Conservation (phyloP, 2,113 vertebrate genomes). For the Sitta europaea region DNA sequence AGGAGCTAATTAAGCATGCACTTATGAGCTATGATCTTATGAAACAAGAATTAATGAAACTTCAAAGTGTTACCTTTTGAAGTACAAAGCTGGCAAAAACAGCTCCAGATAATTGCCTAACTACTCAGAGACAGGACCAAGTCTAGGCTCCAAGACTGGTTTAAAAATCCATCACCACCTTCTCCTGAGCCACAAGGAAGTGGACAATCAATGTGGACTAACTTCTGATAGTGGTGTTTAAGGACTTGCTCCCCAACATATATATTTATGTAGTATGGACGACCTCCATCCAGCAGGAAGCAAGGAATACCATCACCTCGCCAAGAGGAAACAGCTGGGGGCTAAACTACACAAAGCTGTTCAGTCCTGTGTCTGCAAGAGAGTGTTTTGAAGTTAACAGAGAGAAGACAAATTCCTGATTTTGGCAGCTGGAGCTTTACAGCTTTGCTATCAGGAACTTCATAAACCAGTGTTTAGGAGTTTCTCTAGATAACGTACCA, state of each 20-base stretch:
- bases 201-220: neutral
- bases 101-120: neutral
- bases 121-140: neutral
- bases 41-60: slow-evolving; percentile 47
- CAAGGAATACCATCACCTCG: neutral
- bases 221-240: neutral
- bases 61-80: slow-evolving; percentile 42
- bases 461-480: neutral
- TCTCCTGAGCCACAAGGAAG: neutral
- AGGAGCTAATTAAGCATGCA: slow-evolving; percentile 32
- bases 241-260: neutral
- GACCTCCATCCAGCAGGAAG: slow-evolving; percentile 16
- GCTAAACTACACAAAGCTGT: slow-evolving; percentile 37
- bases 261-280: neutral
- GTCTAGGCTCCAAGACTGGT: neutral
- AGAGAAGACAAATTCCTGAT: slow-evolving; percentile 37
- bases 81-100: slow-evolving; percentile 16
- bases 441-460: slow-evolving; percentile 1
- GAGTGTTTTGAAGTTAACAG: slow-evolving; percentile 29
- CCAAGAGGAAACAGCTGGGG: slow-evolving; percentile 50
- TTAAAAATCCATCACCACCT: neutral
- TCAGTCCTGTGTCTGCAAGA: slow-evolving; percentile 19
- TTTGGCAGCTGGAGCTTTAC: slow-evolving; percentile 7
- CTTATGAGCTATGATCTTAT: slow-evolving; percentile 37
- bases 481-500: slow-evolving; percentile 9